Percentiles rank a stretch among this genome's conserved stretches.
phyloP scores from a whole-genome alignment of 2,113 vertebrate genomes.

The Pteruthius melanotis region DNA sequence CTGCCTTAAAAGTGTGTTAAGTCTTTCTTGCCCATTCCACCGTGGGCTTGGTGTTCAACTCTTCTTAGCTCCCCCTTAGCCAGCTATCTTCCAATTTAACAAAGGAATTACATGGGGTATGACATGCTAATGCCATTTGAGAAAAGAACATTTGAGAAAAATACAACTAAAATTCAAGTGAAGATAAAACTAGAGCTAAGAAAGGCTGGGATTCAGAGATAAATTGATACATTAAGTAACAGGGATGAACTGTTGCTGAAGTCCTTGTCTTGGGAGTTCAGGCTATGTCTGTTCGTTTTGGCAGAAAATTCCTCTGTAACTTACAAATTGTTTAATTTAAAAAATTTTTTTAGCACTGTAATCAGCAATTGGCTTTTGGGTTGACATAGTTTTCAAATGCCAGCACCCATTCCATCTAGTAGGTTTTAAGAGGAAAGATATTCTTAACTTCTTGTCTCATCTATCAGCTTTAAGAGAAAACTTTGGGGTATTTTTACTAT shows the following conservation, averaged over 20 bases:
- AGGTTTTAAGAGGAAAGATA: neutral
- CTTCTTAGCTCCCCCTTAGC: neutral
- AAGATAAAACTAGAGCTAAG: neutral
- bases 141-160: neutral
- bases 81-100: neutral
- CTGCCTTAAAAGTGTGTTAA: neutral
- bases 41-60: neutral
- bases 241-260: neutral
- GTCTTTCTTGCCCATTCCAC: neutral
- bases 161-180: neutral
- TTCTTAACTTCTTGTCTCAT: neutral
- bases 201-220: neutral
- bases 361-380: neutral
- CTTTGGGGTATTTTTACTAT: neutral
- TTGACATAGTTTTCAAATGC: neutral
- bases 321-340: neutral
- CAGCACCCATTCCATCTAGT: neutral
- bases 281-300: neutral
- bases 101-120: neutral
- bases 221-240: neutral
- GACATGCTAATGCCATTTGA: neutral
- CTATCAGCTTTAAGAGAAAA: neutral
- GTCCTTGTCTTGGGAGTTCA: neutral
- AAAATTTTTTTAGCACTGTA: rapidly evolving
- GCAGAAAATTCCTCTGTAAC: neutral